Base-by-base conservation (phyloP, 2,113 vertebrate genomes). In the Astatotilapia flaviijosephi region DNA sequence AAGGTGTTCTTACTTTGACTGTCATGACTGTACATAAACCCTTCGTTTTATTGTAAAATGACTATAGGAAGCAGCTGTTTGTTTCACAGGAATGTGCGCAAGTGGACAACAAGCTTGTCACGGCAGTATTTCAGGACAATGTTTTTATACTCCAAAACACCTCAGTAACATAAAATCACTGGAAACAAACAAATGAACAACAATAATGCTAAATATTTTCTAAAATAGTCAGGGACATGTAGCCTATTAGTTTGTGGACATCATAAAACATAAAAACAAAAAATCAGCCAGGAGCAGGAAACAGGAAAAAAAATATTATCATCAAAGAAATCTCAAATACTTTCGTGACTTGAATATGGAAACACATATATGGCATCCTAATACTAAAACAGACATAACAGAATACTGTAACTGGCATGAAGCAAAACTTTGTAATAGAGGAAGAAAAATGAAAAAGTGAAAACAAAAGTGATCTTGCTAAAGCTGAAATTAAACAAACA, bases 1-100 rank as follows among this genome's bases (percentile, higher is more conserved):
- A 75, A 26, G 40, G 21, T 75, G 21, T 47, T 47, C 0, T 28
- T 1, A 28, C 14, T 70, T 75, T 75, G 42, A 62, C 23, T 75
- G 40, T 17, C 21, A 75, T 28, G 21, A 73, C 68, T 19, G 37
- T 45, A 47, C 40, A 75, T 75, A 28, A 47, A 75, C 23, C 15
- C 68, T 75, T 75, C 0, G 9, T 75, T 47, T 75, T 75, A 28
- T 45, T 26, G 68, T 45, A 45, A 75, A 47, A 55, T 83, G 68
- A 89, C 47, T 70, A 51, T 86, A 92, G 89, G 80, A 94, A 89
- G 90, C 89, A 91, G 92, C 87, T 90, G 92, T 93, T 92, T 94
- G 94, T 95, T 91, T 95, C 94, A 95, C 94, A 95, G 94, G 95
- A 96, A 96, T 86, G 93, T 88, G 85, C 93, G 83, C 85, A 85